Base-by-base conservation (phyloP, 2,888 invertebrate species). In the Chrysolina haemoptera region DNA sequence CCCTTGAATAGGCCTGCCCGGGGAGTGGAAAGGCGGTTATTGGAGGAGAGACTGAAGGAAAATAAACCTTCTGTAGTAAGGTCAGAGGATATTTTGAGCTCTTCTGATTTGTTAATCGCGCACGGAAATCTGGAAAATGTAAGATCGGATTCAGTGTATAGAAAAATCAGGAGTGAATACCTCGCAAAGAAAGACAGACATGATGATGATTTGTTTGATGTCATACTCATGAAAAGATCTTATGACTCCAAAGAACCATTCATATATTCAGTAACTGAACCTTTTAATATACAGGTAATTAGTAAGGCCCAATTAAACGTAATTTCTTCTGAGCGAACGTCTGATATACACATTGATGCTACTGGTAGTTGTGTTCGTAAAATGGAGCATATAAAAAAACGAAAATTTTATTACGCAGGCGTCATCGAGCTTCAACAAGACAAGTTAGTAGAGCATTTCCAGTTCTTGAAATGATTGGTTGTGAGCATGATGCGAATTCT, bases 401-500 rank as follows among this genome's bases (percentile, higher is more conserved):
- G 22, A 59, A 20, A 22, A 59, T 59, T 59, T 53, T 20, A 18
- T 53, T 4, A 10, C 11, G 53, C 59, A 20, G 48, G 48, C 16
- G 48, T 10, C n/a, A 50, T 50, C 14, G 48, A 50, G 48, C 16
- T 50, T 43, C 43, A 43, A n/a, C n/a, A n/a, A n/a, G n/a, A 43
- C 43, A 43, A 6, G 43, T 43, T 1, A 43, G 53, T 59, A 11
- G 22, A 20, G 50, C 48, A 48, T 65, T 46, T 65, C 65, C 48
- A 16, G 48, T 65, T 6, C 48, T 65, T 27, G 50, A 65, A 48
- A 65, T 65, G 50, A 22, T 65, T n/a, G 14, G 65, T n/a, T 48
- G 48, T n/a, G 48, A 65, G 14, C 48, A 65, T 48, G 65, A 48
- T 1, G 14, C 48, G 3, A 41, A 41, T 43, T 8, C 46, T 14